These are phyloP conservation scores for Poecile atricapillus DNA, from an alignment of 2,113 vertebrate species.

Conservation along the genomic window DNA sequence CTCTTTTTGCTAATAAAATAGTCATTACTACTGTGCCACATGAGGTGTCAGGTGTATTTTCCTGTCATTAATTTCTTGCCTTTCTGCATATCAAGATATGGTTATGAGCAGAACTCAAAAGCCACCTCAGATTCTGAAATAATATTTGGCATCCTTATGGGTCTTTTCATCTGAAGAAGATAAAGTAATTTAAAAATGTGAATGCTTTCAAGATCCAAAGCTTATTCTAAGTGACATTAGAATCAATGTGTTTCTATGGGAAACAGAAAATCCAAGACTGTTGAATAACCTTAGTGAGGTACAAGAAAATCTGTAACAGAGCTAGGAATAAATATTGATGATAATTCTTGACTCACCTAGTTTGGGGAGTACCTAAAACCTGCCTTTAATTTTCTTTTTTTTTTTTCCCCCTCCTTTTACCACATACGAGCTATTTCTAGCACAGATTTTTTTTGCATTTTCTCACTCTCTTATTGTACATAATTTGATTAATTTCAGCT, in stretches of 20 bases:
- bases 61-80: not conserved
- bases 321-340: not conserved
- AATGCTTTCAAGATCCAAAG: not conserved
- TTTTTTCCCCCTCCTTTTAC: not conserved
- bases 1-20: not conserved
- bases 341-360: not conserved
- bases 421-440: not conserved
- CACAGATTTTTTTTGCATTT: not conserved
- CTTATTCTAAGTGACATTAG: not conserved
- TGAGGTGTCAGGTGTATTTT: not conserved
- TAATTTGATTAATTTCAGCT: not conserved
- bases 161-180: not conserved
- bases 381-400: not conserved
- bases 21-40: not conserved
- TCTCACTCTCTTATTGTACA: not conserved
- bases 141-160: not conserved
- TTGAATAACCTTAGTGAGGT: not conserved
- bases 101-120: not conserved
- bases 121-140: not conserved
- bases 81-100: not conserved
- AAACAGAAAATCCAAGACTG: not conserved
- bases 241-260: not conserved
- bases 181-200: not conserved
- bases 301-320: not conserved
- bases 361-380: not conserved